Base-by-base conservation (phyloP, 2,888 invertebrate species). In the Disparrhopalites patrizii region DNA sequence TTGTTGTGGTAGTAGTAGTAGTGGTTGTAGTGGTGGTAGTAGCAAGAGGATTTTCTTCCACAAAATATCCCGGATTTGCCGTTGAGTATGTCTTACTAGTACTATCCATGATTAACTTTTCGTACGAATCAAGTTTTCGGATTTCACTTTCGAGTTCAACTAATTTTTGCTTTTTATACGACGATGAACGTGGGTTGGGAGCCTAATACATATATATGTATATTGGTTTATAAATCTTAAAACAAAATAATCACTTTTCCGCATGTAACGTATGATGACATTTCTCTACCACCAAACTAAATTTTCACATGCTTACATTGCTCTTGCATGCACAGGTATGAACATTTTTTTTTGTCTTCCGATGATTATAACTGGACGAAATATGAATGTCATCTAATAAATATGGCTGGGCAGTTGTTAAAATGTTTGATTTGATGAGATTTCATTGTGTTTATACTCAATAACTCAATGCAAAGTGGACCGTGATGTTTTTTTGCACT, bases 61-160 rank as follows among this genome's bases (percentile, higher is more conserved):
- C n/a, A n/a, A n/a, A n/a, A n/a, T n/a, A 27, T 61, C 61, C 38
- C 69, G 66, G 69, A 74, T 74, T 43, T 43, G 27, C 20, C 15
- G 43, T 38, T 43, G 58, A 3, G 8, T 27, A 20, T 5, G 31
- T 55, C 28, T 54, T 54, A 57, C 31, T 31, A 33, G 31, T 60
- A 18, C 50, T 30, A 28, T 61, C 61, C 61, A 61, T 61, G 20
- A 33, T 61, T 50, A 51, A 31, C 30, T 50, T 25, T 36, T 61
- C 61, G 27, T 33, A 33, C 25, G 61, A 52, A 51, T 61, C 61
- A 61, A 51, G 20, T 51, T 61, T 20, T 51, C 51, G 33, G 25
- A 61, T 33, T 61, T 61, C 13, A 23, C 31, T 20, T 51, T 52
- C 10, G 31, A 61, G 61, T 27, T 58, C 28, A 43, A 58, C 43